Percentiles rank a stretch among this genome's conserved stretches.
Evolutionary conservation across 2,797 vertebrate genomes (phyloP).

Genomic region (Ciconia nigra): DNA sequence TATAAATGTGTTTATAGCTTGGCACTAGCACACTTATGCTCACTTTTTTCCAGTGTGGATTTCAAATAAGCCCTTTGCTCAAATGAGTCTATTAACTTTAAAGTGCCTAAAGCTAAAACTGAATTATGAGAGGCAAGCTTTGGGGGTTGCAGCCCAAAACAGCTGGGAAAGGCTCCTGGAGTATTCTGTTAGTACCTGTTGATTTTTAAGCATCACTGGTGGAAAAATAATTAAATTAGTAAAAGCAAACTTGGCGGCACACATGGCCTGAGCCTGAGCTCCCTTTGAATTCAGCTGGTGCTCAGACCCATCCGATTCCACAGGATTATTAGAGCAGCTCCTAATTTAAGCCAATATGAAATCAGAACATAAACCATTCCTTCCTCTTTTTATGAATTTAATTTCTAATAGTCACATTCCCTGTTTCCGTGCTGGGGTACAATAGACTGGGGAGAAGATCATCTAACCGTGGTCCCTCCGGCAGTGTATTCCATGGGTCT

Average conservation of each 20-base stretch:
- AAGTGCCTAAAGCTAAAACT: conserved; percentile 39
- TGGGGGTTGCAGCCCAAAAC: not conserved
- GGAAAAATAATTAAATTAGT: not conserved
- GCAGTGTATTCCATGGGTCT: not conserved
- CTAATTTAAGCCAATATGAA: not conserved
- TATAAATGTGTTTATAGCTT: conserved; percentile 66
- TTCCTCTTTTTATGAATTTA: not conserved
- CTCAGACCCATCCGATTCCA: not conserved
- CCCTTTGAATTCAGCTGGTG: not conserved
- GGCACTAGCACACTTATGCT: conserved; percentile 1
- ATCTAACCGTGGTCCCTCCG: not conserved
- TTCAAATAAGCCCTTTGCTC: conserved; percentile 38
- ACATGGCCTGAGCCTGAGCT: not conserved
- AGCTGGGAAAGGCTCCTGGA: not conserved
- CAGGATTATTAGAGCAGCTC: not conserved
- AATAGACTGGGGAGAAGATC: not conserved
- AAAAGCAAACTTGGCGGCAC: not conserved
- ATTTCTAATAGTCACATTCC: not conserved
- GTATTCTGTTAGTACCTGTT: not conserved
- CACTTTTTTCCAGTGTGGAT: conserved; percentile 8
- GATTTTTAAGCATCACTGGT: not conserved
- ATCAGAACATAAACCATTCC: not conserved
- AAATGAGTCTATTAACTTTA: conserved; percentile 47
- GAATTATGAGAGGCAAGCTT: not conserved
- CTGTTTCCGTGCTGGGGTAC: not conserved